These are phyloP conservation scores for Leptopilina syphax DNA, from an alignment of 2,888 invertebrate species.

Conservation along the genomic window DNA sequence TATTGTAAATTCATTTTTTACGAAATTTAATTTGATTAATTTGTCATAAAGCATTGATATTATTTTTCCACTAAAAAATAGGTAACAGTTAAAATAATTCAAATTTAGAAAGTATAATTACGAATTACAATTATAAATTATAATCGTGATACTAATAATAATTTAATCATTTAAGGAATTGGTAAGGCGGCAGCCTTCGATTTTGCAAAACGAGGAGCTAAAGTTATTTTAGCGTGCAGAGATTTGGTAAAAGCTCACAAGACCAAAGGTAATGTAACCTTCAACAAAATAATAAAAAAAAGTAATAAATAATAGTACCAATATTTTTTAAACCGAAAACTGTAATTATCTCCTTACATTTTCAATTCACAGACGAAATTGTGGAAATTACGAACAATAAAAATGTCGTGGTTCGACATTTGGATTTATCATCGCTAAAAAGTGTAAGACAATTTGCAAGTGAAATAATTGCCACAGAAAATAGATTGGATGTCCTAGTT, in stretches of 20 bases:
- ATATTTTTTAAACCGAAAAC: no score
- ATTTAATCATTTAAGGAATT: background rate
- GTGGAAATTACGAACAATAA: conserved; percentile 83
- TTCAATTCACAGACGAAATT: conserved; percentile 82
- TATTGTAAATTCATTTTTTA: no score
- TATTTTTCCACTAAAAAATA: no score
- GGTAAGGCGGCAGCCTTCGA: conserved; percentile 14
- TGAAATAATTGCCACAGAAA: conserved; percentile 86
- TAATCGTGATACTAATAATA: background rate
- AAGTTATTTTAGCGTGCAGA: conserved; percentile 27
- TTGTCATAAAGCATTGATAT: no score
- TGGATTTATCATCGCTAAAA: conserved; percentile 87
- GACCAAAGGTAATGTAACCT: background rate
- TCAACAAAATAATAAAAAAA: background rate
- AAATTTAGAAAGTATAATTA: no score
- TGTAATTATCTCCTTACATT: background rate
- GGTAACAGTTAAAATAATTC: no score
- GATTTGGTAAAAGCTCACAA: conserved; percentile 12
- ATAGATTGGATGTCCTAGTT: conserved; percentile 84
- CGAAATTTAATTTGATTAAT: no score
- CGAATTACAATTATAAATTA: background rate
- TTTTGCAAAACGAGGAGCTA: conserved; percentile 25
- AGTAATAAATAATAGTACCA: background rate
- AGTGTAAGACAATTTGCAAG: conserved; percentile 91
- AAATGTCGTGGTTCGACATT: conserved; percentile 84